Percentiles rank a stretch among this genome's conserved stretches.
Conservation (phyloP, 1,140 invertebrate genomes). For the Drosophila auraria region DNA sequence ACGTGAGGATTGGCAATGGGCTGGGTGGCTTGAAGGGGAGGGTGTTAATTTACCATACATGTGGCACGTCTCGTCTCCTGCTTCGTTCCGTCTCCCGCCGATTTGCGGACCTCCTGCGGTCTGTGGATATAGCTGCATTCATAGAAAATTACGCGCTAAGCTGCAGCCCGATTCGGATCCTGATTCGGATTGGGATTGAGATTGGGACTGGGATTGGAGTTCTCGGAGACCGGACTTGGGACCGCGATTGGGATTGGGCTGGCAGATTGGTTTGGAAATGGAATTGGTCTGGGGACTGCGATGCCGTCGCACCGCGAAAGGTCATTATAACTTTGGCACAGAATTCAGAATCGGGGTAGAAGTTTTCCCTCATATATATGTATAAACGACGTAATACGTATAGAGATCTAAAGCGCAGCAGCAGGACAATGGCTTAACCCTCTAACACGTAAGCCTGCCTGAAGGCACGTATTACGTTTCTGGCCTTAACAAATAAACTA, state of each 20-base stretch:
- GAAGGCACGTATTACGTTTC: too few relatives aligned
- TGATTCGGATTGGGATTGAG: conserved; percentile 12
- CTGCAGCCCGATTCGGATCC: conserved; percentile 27
- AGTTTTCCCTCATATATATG: background rate
- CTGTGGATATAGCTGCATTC: conserved; percentile 52
- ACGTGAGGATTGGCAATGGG: too few relatives aligned
- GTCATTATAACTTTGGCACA: conserved; percentile 66
- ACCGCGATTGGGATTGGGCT: conserved; percentile 3
- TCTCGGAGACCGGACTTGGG: conserved; percentile 8
- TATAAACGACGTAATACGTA: background rate
- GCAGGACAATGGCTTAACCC: conserved; percentile 15
- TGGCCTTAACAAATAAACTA: too few relatives aligned
- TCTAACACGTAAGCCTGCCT: too few relatives aligned
- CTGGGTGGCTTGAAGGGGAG: background rate
- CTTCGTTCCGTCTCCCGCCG: conserved; percentile 9
- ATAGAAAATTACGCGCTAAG: conserved; percentile 58
- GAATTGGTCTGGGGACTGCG: conserved; percentile 15
- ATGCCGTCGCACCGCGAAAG: conserved; percentile 25
- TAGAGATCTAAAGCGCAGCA: background rate
- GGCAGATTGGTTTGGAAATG: conserved; percentile 15
- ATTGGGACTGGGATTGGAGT: background rate
- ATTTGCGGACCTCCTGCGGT: conserved; percentile 60
- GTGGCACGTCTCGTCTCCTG: conserved; percentile 34
- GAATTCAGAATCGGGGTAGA: conserved; percentile 7
- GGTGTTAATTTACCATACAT: conserved; percentile 57